These are phyloP conservation scores for Ceratothoa steindachneri DNA, from an alignment of 2,888 invertebrate species.

Conservation along the genomic window DNA sequence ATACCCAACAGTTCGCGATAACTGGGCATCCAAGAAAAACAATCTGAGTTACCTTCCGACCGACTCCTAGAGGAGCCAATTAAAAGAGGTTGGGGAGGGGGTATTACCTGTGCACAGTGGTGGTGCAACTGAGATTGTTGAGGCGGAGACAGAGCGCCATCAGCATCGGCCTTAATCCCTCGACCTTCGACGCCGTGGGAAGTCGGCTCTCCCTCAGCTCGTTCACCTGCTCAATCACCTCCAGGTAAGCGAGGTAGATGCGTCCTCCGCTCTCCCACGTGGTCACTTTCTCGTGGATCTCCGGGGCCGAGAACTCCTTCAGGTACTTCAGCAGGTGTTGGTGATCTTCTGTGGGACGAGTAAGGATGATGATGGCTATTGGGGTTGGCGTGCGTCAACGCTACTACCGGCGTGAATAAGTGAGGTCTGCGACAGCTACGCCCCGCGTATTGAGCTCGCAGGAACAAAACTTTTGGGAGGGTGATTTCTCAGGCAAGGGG, in stretches of 20 bases:
- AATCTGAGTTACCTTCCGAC: no score
- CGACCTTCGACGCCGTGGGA: constrained; percentile 33
- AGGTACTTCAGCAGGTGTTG: constrained; percentile 63
- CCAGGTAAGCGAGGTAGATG: constrained; percentile 68
- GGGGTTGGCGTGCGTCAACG: background rate
- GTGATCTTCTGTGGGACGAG: constrained; percentile 64
- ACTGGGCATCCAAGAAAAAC: no score
- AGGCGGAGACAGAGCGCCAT: constrained; percentile 34
- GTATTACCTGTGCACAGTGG: constrained; percentile 50
- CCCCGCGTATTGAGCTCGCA: no score
- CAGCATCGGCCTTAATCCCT: constrained; percentile 39
- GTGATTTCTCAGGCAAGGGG: no score
- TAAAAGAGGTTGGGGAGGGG: no score
- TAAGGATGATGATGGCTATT: constrained; percentile 19
- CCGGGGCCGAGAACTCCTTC: constrained; percentile 57
- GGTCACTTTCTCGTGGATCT: constrained; percentile 60
- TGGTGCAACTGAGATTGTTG: constrained; percentile 49
- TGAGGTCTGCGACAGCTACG: no score
- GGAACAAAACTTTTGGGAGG: no score
- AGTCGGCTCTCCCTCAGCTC: constrained; percentile 33
- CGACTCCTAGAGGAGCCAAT: no score
- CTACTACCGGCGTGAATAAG: no score
- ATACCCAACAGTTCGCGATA: no score
- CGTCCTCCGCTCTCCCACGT: constrained; percentile 71
- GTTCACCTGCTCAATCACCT: constrained; percentile 54